These are phyloP conservation scores for Hydropotes inermis DNA, from an alignment of 2,113 vertebrate species.

Conservation along the genomic window DNA sequence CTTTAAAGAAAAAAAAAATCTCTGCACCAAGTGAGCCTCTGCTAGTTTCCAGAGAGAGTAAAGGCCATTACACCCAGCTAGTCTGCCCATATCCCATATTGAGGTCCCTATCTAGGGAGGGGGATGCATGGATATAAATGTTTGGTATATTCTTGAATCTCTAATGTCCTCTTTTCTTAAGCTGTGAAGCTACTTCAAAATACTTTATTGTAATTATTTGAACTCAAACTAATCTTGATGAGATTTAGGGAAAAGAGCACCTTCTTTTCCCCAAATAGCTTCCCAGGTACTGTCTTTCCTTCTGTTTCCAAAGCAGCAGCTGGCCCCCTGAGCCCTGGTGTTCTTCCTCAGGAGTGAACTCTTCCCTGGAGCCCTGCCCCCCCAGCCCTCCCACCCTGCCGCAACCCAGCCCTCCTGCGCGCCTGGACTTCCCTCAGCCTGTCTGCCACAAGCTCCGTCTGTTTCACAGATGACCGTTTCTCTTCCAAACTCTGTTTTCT, in stretches of 20 bases:
- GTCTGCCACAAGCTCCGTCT: not conserved
- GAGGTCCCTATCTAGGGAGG: not conserved
- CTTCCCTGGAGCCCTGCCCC: not conserved
- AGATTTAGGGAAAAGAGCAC: not conserved
- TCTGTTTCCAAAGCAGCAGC: not conserved
- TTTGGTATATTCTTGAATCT: not conserved
- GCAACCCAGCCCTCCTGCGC: too few relatives aligned
- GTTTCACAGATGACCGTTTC: not conserved
- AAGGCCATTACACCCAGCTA: not conserved
- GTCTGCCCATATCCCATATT: too few relatives aligned
- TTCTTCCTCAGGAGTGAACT: not conserved
- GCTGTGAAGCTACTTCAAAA: not conserved
- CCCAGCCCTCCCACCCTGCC: not conserved
- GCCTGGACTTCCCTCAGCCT: not conserved
- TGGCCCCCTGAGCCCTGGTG: not conserved
- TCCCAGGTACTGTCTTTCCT: not conserved
- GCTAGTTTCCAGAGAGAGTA: not conserved
- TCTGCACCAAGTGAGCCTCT: not conserved
- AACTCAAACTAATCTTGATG: not conserved
- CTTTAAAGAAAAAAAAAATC: not conserved
- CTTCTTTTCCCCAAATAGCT: not conserved
- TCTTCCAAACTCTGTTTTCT: not conserved
- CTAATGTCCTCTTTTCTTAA: not conserved
- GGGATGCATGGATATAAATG: accelerated
- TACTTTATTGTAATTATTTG: not conserved